phyloP scores from a whole-genome alignment of 2,797 vertebrate species.

The Gouania willdenowi region DNA sequence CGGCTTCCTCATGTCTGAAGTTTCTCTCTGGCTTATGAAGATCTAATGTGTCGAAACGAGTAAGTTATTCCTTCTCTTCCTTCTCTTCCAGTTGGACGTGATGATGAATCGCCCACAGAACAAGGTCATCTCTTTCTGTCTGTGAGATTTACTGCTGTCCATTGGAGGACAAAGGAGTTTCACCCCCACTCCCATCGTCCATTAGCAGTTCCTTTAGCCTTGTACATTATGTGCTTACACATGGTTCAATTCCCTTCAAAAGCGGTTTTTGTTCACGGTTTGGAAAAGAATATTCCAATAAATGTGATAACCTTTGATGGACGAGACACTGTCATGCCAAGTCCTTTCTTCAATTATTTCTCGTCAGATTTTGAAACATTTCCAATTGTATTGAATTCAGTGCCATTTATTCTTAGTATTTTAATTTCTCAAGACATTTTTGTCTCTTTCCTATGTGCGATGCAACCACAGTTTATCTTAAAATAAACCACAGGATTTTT shows the following conservation, averaged over 20 bases:
- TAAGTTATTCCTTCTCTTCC: constrained; percentile 9
- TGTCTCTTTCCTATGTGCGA: too few species aligned
- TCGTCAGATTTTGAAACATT: too few species aligned
- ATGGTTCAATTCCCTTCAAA: constrained; percentile 45
- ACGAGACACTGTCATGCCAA: constrained; percentile 10
- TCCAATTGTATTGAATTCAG: too few species aligned
- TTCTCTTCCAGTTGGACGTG: constrained; percentile 6
- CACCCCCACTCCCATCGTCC: constrained; percentile 26
- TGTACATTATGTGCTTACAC: constrained; percentile 36
- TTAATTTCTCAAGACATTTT: too few species aligned
- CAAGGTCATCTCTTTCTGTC: constrained; percentile 41
- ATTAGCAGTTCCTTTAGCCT: constrained; percentile 40
- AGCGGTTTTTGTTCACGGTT: constrained; percentile 36
- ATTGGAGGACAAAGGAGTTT: constrained; percentile 41
- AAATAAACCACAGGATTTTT: too few species aligned
- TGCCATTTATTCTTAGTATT: too few species aligned
- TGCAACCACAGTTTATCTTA: too few species aligned
- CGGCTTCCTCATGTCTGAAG: constrained; percentile 5
- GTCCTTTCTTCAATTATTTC: constrained; percentile 2
- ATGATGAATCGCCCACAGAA: constrained; percentile 45
- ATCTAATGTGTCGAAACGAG: constrained; percentile 42
- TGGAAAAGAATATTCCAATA: constrained; percentile 37
- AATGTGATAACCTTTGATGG: constrained; percentile 48
- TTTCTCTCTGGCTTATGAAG: constrained; percentile 25
- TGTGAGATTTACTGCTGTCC: constrained; percentile 38